These are phyloP conservation scores for Psylliodes chrysocephalus DNA, from an alignment of 2,888 invertebrate genomes.

Conservation along the genomic window DNA sequence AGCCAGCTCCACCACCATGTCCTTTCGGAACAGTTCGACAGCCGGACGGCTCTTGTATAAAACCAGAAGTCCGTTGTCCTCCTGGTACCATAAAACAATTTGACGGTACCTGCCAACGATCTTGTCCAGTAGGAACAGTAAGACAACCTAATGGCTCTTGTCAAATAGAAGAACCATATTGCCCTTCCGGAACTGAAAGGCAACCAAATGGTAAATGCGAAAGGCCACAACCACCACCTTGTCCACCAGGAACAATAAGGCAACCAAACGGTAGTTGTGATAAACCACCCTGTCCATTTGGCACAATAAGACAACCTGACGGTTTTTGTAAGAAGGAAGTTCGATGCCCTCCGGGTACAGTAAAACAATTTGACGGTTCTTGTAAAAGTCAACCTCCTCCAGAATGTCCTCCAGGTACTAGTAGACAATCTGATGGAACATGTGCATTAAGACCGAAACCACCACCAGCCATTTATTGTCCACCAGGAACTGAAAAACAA, in stretches of 20 bases:
- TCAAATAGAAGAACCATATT: constrained; percentile 5
- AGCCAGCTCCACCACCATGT: constrained; percentile 33
- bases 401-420: constrained; percentile 18
- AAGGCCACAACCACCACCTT: constrained; percentile 20
- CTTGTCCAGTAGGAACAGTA: constrained; percentile 22
- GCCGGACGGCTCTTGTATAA: constrained; percentile 17
- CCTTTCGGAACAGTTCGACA: constrained; percentile 29
- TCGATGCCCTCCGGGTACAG: constrained; percentile 21
- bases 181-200: constrained; percentile 32
- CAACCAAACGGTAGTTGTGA: constrained; percentile 25
- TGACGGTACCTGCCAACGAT: constrained; percentile 23
- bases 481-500: constrained; percentile 14
- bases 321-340: constrained; percentile 11
- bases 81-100: constrained; percentile 33
- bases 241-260: constrained; percentile 38
- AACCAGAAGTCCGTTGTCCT: constrained; percentile 35
- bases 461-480: constrained; percentile 26
- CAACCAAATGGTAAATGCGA: constrained; percentile 17
- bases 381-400: constrained; percentile 28
- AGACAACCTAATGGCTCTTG: constrained; percentile 31
- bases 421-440: constrained; percentile 18
- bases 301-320: constrained; percentile 13
- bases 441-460: constrained; percentile 26
- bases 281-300: constrained; percentile 17
- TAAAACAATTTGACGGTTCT: constrained; percentile 21